A percentile compares a stretch with the other conserved stretches of the same genome.
Evolutionary conservation across 2,113 vertebrate species (phyloP).

Genomic region (Odocoileus virginianus): DNA sequence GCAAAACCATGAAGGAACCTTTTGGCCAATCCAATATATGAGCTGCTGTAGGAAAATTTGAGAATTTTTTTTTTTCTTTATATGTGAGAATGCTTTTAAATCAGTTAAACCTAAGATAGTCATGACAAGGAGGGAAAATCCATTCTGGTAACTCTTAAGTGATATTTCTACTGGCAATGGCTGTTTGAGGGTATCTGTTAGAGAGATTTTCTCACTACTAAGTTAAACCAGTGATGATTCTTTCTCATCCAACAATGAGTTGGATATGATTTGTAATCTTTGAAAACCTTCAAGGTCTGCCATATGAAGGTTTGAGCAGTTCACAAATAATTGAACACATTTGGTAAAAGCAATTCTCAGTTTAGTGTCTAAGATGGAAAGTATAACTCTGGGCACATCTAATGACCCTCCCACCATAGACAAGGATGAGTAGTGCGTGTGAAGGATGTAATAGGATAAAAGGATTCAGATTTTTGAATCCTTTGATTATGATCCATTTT

Average conservation of each 20-base stretch:
- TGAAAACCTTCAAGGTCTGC: neutral
- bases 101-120: neutral
- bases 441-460: neutral
- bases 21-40: neutral
- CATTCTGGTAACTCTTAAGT: neutral
- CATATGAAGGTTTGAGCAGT: slow-evolving; percentile 8
- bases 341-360: slow-evolving; percentile 59
- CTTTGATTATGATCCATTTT: neutral
- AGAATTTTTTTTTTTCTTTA: neutral
- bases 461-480: neutral
- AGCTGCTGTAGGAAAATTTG: neutral
- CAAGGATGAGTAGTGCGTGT: neutral
- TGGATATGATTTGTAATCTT: neutral
- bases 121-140: neutral
- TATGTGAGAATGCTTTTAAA: neutral
- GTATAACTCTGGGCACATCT: neutral
- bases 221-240: neutral
- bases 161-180: neutral
- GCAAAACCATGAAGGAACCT: neutral
- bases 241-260: neutral
- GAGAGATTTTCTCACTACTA: neutral
- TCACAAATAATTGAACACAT: slow-evolving; percentile 59
- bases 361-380: slow-evolving; percentile 12
- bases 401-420: neutral
- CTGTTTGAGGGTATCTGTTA: neutral